These are phyloP conservation scores for Rousettus leschenaultii DNA, from an alignment of 2,113 vertebrate species.

Conservation along the genomic window DNA sequence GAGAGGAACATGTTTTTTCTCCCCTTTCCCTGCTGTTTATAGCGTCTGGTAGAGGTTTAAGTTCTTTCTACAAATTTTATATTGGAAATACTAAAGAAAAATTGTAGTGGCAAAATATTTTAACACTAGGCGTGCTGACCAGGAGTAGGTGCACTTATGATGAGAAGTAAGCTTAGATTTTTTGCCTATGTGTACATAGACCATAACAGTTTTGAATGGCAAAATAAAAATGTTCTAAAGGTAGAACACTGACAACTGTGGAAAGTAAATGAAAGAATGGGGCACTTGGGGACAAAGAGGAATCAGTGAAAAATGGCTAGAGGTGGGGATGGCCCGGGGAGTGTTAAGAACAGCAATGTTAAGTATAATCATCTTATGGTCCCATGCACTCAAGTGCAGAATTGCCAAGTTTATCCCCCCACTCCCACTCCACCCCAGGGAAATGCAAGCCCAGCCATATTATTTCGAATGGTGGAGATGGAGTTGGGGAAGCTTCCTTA, in stretches of 20 bases:
- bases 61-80: background rate
- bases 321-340: background rate
- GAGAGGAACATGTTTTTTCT: background rate
- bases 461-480: too few relatives aligned
- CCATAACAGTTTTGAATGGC: background rate
- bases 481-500: background rate
- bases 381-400: background rate
- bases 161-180: background rate
- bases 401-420: accelerated
- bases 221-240: background rate
- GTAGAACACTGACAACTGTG: background rate
- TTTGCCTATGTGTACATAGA: background rate
- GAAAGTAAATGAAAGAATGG: background rate
- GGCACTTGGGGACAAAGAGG: background rate
- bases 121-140: background rate
- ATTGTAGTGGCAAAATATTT: background rate
- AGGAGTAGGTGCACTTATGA: background rate
- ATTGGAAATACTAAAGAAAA: background rate
- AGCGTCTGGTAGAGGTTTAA: background rate
- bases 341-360: too few relatives aligned
- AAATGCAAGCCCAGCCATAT: background rate
- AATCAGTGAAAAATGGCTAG: background rate
- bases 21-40: background rate
- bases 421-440: background rate
- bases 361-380: accelerated